Conservation (phyloP, 2,888 invertebrate species). For the Tachina grossa region DNA sequence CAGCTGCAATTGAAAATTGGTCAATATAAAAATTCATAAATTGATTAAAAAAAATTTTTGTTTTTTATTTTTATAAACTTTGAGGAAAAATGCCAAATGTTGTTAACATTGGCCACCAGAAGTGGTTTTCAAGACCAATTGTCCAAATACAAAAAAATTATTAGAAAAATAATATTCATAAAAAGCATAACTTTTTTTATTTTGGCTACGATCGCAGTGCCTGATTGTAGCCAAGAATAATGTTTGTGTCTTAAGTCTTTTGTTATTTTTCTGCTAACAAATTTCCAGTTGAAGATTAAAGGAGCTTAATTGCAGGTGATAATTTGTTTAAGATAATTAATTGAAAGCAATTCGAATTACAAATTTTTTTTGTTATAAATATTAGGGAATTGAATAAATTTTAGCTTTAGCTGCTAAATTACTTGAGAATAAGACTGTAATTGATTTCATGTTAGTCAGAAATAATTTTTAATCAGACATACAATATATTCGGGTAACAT, state of each 20-base stretch:
- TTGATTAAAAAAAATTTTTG: not conserved
- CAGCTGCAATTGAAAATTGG: constrained; percentile 63
- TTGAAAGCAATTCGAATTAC: not conserved
- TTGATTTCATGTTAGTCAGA: too few species aligned
- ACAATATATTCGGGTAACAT: too few species aligned
- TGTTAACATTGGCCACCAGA: constrained; percentile 68
- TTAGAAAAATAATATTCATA: not conserved
- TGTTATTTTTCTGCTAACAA: not conserved
- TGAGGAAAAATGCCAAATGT: constrained; percentile 25
- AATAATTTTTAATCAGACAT: too few species aligned
- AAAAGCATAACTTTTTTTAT: constrained; percentile 28
- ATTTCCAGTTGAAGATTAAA: constrained; percentile 4
- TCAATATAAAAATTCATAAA: constrained; percentile 38
- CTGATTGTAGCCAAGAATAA: not conserved
- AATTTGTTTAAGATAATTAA: constrained; percentile 8
- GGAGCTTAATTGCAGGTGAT: constrained; percentile 44
- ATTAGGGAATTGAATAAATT: too few species aligned
- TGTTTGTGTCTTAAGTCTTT: constrained; percentile 45
- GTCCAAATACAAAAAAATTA: not conserved
- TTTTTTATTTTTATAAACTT: not conserved
- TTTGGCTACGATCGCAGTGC: not conserved
- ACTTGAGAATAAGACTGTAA: too few species aligned
- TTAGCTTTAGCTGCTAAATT: too few species aligned
- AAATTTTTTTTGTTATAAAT: too few species aligned
- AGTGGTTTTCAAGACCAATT: constrained; percentile 65